These are phyloP conservation scores for Nyleta sp. DNA, from an alignment of 2,888 invertebrate genomes.

Conservation along the genomic window DNA sequence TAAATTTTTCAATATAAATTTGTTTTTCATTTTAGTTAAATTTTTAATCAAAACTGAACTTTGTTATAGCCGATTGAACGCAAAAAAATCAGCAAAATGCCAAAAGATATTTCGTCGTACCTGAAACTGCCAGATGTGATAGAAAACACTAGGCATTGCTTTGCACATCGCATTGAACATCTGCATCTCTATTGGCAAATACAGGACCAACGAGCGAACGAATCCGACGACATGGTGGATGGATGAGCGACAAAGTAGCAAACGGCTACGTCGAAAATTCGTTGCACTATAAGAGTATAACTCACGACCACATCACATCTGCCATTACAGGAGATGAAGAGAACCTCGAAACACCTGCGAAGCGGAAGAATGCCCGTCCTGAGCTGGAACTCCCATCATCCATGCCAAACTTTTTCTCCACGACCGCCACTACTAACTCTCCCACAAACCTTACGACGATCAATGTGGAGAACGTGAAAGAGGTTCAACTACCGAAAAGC, in stretches of 20 bases:
- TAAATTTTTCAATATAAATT: background rate
- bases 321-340: background rate
- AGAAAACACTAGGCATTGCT: slow-evolving; percentile 1
- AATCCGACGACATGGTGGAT: background rate
- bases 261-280: slow-evolving; percentile 4
- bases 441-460: background rate
- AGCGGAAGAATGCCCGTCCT: background rate
- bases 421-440: background rate
- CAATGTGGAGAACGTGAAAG: background rate
- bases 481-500: background rate
- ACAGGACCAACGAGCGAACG: background rate
- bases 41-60: background rate
- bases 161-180: background rate
- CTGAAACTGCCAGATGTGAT: background rate
- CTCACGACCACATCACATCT: background rate
- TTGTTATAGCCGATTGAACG: background rate
- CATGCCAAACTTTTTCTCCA: background rate
- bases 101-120: background rate
- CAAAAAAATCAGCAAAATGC: slow-evolving; percentile 1
- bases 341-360: background rate
- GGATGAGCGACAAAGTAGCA: background rate
- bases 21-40: slow-evolving; percentile 5
- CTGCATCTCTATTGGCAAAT: background rate
- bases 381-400: background rate
- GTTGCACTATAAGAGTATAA: background rate